Base-by-base conservation (phyloP, 1,140 invertebrate species). In the Heterodera carotae region DNA sequence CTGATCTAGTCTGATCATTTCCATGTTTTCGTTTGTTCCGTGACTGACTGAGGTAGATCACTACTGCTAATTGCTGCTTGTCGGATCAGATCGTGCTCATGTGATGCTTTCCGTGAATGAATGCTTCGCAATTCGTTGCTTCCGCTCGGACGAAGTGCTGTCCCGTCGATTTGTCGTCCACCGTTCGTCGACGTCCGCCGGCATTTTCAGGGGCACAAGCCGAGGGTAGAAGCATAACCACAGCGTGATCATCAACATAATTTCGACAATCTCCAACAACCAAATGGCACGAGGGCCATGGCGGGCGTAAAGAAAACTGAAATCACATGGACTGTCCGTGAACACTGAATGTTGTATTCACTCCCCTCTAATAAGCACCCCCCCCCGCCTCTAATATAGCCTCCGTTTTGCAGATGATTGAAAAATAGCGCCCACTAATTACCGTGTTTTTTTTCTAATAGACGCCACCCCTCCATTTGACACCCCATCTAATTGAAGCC, bases 151-250 rank as follows among this genome's bases (percentile, higher is more conserved):
- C 12, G 12, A 15, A 18, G 48, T 53, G 48, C 48, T 56, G 12
- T 56, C 48, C 27, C 62, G 62, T n/a, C n/a, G n/a, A n/a, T n/a
- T n/a, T n/a, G 62, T 22, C 39, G 25, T 56, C 64, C 12, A 31
- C 12, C 27, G n/a, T n/a, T n/a, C 59, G 15, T 31, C 34, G 43
- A 25, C 48, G 22, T 25, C 69, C 36, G 27, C 1, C 25, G 79
- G 77, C 48, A 79, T 69, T 43, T 70, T 69, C 56, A 79, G 66
- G n/a, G 78, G 78, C 12, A 79, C 79, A 33, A 79, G 78, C 8
- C 78, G 48, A 31, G 15, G 36, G 53, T 79, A 79, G 48, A 48
- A 79, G n/a, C 33, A 18, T 36, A 80, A 4, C 78, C 78, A 79
- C 8, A 79, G 64, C 0, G 72, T 15, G 27, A 69, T 73, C 78